Conservation (phyloP, 2,888 invertebrate species). For the Listrodromus nycthemerus region DNA sequence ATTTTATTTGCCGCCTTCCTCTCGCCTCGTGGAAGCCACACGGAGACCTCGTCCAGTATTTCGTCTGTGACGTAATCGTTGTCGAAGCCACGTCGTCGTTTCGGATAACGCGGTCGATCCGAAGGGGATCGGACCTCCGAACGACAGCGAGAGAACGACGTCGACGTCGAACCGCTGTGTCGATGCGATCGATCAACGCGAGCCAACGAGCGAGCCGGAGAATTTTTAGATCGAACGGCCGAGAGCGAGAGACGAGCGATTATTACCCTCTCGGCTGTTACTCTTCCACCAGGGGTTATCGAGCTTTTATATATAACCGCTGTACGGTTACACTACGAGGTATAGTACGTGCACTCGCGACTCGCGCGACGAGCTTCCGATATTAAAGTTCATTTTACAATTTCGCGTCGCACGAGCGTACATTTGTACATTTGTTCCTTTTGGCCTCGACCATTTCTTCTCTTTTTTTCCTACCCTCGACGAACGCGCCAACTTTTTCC, state of each 20-base stretch:
- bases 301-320: constrained; percentile 11
- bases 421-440: background rate
- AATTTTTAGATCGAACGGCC: constrained; percentile 41
- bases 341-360: background rate
- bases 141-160: constrained; percentile 15
- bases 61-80: background rate
- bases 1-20: background rate
- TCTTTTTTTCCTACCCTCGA: background rate
- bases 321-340: background rate
- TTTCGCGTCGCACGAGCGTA: background rate
- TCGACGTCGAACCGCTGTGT: constrained; percentile 4
- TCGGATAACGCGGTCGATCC: constrained; percentile 3
- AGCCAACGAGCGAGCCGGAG: constrained; percentile 24
- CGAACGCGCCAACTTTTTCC: background rate
- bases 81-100: constrained; percentile 20
- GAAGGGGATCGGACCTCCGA: constrained; percentile 27
- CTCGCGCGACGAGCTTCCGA: background rate
- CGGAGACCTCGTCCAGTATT: constrained; percentile 17
- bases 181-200: constrained; percentile 42
- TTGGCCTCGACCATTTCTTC: no score
- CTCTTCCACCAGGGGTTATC: background rate
- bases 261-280: constrained; percentile 31
- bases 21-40: constrained; percentile 1
- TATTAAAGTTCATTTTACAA: constrained; percentile 9
- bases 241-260: constrained; percentile 31